Evolutionary conservation across 2,888 invertebrate genomes (phyloP), one percentile per base, ranked within the genome.

Genomic region (Orchesella flavescens): DNA sequence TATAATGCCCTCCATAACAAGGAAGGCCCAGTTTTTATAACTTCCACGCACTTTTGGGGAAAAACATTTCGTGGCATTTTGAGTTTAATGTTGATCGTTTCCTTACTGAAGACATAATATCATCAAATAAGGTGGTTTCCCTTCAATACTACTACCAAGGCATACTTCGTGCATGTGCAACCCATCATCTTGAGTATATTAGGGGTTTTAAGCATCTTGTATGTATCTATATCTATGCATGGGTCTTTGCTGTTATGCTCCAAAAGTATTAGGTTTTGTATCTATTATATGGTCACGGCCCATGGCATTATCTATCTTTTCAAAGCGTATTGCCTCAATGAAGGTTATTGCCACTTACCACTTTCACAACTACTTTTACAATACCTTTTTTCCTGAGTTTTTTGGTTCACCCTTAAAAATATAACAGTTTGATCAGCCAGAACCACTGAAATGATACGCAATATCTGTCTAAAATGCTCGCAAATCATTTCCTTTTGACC

Each of bases 301-400:
- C 76, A 76, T 19, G 66, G 76, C 76, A 76, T 68, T 76, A 66
- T 68, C 66, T 76, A 43, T 76, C 69, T 69, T 75, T 76, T 76
- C 68, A 76, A 44, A 66, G 76, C 57, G 57, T 76, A 76, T 76
- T 66, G 76, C 76, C 23, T 66, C 66, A 66, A 55, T 76, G 76
- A 76, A 76, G 76, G 76, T 76, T 76, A 76, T 76, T 76, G 68
- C 76, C 76, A 76, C 76, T 76, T 76, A 76, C 66, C 68, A 76
- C 76, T 76, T 76, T 76, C 76, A 76, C 76, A 76, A 68, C 76
- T 76, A 57, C 57, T 76, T 68, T 66, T 68, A 75, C 75, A 75
- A 75, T 65, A 49, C 49, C 53, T 66, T 46, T 44, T 69, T 44
- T 43, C n/a, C 43, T 9, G 43, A 65, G 65, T 34, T 34, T n/a